phyloP scores from a whole-genome alignment of 2,113 vertebrate species.

The Peromyscus polionotus region DNA sequence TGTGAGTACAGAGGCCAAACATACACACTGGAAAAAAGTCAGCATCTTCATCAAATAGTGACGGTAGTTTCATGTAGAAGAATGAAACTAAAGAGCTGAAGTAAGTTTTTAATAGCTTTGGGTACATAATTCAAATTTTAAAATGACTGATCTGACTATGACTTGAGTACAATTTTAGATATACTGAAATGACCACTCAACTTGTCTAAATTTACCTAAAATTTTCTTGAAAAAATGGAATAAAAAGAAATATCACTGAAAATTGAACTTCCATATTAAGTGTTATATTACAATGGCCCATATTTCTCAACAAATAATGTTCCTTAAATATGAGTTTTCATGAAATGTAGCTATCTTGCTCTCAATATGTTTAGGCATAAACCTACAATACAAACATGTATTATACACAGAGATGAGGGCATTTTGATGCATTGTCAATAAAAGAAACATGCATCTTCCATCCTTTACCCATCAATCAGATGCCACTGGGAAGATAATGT shows the following conservation, averaged over 20 bases:
- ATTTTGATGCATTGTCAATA: slow-evolving; percentile 54
- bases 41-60: not conserved
- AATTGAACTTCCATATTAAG: not conserved
- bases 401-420: not conserved
- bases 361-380: not conserved
- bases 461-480: slow-evolving; percentile 77
- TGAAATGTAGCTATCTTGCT: not conserved
- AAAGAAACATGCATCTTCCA: not conserved
- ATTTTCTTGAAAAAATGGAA: not conserved
- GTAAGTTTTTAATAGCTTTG: not conserved
- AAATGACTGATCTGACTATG: not conserved
- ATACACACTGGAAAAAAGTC: not conserved
- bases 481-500: slow-evolving; percentile 79
- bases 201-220: slow-evolving; percentile 12
- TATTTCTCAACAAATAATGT: not conserved
- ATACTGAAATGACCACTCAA: slow-evolving; percentile 3
- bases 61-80: not conserved
- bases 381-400: not conserved
- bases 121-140: slow-evolving; percentile 10
- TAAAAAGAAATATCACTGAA: slow-evolving; percentile 39
- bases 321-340: slow-evolving; percentile 34
- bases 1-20: no score
- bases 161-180: not conserved
- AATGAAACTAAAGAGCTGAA: no score
- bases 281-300: not conserved